Base-by-base conservation (phyloP, 2,113 vertebrate species). In the Etheostoma spectabile region DNA sequence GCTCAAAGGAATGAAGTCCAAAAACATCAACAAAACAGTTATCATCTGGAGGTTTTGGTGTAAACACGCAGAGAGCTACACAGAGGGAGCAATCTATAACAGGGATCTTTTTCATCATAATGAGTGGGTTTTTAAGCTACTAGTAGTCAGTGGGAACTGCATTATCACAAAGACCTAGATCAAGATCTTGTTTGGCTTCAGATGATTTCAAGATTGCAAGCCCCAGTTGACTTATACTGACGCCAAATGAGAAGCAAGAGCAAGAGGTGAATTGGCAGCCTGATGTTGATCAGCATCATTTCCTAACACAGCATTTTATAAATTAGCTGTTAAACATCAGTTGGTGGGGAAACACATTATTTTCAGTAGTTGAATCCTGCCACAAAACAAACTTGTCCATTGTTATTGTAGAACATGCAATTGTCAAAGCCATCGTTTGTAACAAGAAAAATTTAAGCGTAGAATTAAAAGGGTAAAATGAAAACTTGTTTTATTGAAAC, bases 1-100 rank as follows among this genome's bases (percentile, higher is more conserved):
- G 51, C 53, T 82, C 15, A 82, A 76, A 57, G 35, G n/a, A 56
- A 48, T 2, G 8, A 10, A 68, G 73, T 24, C 57, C 33, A 69
- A 84, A 74, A 84, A 70, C 60, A 68, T 82, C 77, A 71, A 87
- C 72, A 61, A 18, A n/a, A 80, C 62, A 21, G 67, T 53, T 61
- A 33, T 63, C 46, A 51, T 52, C 18, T 1, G 19, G 48, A 70
- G 3, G 80, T 83, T 79, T 85, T 77, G 60, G 74, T 81, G 56
- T 75, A 89, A 91, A 90, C 80, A 84, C 1, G 8, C 35, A 33
- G 1, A 22, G 51, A 76, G 45, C 55, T 62, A 59, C 57, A 81
- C 46, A 71, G 19, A 68, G 27, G 24, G 71, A 86, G 78, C n/a
- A 59, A 62, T 52, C 68, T 74, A 27, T 1, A 63, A 7, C 66